Base-by-base conservation (phyloP, 2,797 vertebrate species). In the Ptychobarbus kaznakovi region DNA sequence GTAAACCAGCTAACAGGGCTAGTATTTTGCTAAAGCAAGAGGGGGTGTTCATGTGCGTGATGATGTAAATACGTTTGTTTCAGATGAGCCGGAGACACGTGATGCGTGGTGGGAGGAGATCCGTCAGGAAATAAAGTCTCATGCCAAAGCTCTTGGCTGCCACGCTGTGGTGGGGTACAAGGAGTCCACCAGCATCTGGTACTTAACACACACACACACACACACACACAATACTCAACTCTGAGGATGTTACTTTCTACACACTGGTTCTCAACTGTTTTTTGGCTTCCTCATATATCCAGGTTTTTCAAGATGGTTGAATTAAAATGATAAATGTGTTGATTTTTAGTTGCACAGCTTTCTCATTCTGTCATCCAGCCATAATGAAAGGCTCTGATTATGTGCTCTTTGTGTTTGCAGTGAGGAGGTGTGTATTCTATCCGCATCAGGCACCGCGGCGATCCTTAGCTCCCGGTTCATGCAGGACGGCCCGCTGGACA, bases 61-160 rank as follows among this genome's bases (percentile, higher is more conserved):
- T 44, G 44, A 18, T 83, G 32, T 87, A 16, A 61, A 32, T 83
- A 85, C 90, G 65, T 95, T 91, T 97, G 93, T 97, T 97, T 92
- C 97, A 99, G 98, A 99, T 93, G 98, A 99, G 91, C 98, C 98
- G n/a, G 98, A 99, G 92, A 99, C 98, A 32, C 96, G 98, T 22
- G 98, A 99, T 87, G 98, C 98, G 2, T 99, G 98, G 98, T 99
- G 98, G 98, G 98, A 99, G 89, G 98, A 99, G 95, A 97, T 99
- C 90, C 96, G 98, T 92, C 98, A 99, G 94, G 98, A 99, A 95
- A 99, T 99, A 92, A 99, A 99, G 94, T 99, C 98, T 90, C 98
- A 99, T 90, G 97, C 97, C 93, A 99, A 97, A 95, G 98, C 98
- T 86, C 96, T 99, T 84, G 98, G 97, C 90, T 99, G 98, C 93